Evolutionary conservation across 2,797 vertebrate genomes (phyloP).

Genomic region (Tragopan temminckii): DNA sequence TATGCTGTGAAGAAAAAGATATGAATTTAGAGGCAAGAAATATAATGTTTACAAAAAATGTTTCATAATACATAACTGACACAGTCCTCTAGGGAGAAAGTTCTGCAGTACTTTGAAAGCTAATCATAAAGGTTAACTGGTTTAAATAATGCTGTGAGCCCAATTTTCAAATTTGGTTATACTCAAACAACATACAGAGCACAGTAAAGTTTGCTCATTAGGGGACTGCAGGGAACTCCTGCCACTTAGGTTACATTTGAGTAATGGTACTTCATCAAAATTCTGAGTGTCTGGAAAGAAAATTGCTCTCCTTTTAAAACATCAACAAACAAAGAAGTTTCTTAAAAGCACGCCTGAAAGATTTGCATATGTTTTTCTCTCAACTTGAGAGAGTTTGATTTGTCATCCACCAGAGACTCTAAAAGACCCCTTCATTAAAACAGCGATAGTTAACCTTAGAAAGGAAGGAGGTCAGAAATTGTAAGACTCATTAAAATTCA

Average conservation of each 20-base stretch:
- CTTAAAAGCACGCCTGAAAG: neutral
- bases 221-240: neutral
- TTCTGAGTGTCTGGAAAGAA: neutral
- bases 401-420: neutral
- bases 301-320: rapidly evolving
- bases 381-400: neutral
- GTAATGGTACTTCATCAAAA: neutral
- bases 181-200: neutral
- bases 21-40: neutral
- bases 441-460: neutral
- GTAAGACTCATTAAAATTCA: neutral
- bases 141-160: neutral
- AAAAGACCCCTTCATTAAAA: neutral
- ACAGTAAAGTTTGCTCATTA: neutral
- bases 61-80: neutral
- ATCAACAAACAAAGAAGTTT: neutral
- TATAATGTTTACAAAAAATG: neutral
- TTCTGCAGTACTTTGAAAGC: neutral
- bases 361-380: neutral
- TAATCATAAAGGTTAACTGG: neutral
- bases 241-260: neutral
- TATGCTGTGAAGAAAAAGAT: conserved; percentile 87
- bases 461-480: neutral
- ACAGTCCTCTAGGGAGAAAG: neutral
- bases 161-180: neutral